Evolutionary conservation across 2,797 vertebrate genomes (phyloP), one percentile per base, ranked within the genome.

Genomic region (Periparus ater): DNA sequence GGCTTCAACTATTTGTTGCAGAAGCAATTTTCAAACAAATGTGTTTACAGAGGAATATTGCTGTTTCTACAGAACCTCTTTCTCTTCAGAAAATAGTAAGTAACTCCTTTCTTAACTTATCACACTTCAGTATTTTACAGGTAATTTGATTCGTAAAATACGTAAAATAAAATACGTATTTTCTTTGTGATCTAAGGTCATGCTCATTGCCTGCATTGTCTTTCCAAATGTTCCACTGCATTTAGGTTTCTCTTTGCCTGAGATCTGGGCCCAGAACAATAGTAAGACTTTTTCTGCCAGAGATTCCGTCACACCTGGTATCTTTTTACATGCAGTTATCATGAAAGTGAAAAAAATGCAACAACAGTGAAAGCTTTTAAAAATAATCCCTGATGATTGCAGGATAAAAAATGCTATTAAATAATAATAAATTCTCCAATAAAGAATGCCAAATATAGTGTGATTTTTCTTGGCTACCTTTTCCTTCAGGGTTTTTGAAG

Each of bases 81-180:
- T 99, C 98, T 82, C 98, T 99, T 50, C 98, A 98, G 88, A 99
- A 99, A 98, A 98, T 99, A 96, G 99, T 99, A 96, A 95, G 98
- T 95, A 92, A 51, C 20, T 67, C 12, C 7, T 40, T 73, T 94
- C 68, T 72, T 73, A 81, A n/a, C 26, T 2, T 66, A 32, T 8
- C 32, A 29, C 22, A 80, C 25, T 32, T 40, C 26, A 48, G 30
- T 74, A 38, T 58, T 87, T 86, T 67, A 25, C 22, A 63, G 73
- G 61, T 70, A 80, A 67, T 45, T 53, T 29, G 8, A 23, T 75
- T 80, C 1, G 21, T 60, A 5, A 17, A 51, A 50, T n/a, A n/a
- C n/a, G n/a, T n/a, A n/a, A n/a, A n/a, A n/a, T 84, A 45, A 47
- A 58, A 87, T 71, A 32, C 3, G 8, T 10, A 4, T 58, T 70